Evolutionary conservation across 2,113 vertebrate species (phyloP).

Genomic region (Telmatochromis sp.): DNA sequence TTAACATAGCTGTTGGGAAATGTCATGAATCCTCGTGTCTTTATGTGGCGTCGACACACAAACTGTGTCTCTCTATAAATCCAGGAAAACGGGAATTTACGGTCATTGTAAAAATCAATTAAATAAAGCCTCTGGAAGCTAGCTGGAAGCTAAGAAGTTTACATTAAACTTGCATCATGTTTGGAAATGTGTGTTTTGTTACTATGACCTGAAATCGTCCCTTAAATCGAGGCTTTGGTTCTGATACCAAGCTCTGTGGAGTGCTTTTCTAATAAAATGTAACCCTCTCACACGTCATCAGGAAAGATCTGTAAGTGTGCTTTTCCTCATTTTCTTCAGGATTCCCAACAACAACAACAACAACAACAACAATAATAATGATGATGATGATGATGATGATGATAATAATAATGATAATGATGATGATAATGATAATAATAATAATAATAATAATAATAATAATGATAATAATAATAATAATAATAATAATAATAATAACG

Average conservation of each 20-base stretch:
- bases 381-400: accelerated
- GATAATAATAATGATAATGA: accelerated
- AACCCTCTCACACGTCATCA: neutral
- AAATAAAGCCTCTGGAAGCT: neutral
- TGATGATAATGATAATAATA: accelerated
- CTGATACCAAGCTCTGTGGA: neutral
- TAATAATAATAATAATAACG: accelerated
- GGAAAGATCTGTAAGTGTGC: neutral
- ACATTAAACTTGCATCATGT: neutral
- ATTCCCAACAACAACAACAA: neutral
- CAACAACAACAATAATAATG: accelerated
- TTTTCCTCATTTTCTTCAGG: neutral
- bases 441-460: accelerated
- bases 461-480: accelerated
- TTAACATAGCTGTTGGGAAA: neutral
- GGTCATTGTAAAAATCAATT: slow-evolving; percentile 43
- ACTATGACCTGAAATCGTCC: neutral
- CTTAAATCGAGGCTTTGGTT: slow-evolving; percentile 19
- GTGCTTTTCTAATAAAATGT: slow-evolving; percentile 9
- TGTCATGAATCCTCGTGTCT: neutral
- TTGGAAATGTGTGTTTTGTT: neutral
- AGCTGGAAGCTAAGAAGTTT: neutral
- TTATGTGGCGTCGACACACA: neutral
- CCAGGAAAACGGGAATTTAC: neutral
- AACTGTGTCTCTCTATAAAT: neutral